phyloP scores from a whole-genome alignment of 2,113 vertebrate genomes.

The Seriola rivoliana region DNA sequence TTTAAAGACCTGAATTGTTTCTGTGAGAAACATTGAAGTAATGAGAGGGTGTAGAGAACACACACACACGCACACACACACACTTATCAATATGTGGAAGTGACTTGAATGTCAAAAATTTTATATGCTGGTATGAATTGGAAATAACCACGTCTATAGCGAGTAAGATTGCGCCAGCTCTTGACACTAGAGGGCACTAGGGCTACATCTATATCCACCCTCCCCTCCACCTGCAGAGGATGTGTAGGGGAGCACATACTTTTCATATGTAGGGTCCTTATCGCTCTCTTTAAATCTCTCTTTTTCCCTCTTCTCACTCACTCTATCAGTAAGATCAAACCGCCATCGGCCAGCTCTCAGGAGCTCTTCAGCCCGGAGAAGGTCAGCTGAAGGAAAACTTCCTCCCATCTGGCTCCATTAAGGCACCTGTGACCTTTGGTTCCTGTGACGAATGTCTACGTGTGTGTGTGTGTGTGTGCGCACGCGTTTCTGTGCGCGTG shows the following conservation, averaged over 20 bases:
- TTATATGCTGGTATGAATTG: slow-evolving; percentile 8
- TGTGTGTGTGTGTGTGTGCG: slow-evolving; percentile 2
- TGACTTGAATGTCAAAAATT: slow-evolving; percentile 1
- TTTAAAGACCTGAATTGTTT: slow-evolving; percentile 50
- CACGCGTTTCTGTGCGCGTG: slow-evolving; percentile 5
- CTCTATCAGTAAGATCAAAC: slow-evolving; percentile 71
- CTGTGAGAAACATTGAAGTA: slow-evolving; percentile 23
- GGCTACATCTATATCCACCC: slow-evolving; percentile 57
- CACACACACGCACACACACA: slow-evolving; percentile 16
- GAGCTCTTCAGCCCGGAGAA: slow-evolving; percentile 74
- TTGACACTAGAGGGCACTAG: slow-evolving; percentile 85
- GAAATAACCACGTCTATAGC: neutral
- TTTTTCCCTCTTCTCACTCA: slow-evolving; percentile 63
- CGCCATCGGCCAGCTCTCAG: slow-evolving; percentile 60
- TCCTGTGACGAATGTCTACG: slow-evolving; percentile 14
- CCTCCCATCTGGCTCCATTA: slow-evolving; percentile 67
- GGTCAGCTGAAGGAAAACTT: slow-evolving; percentile 78
- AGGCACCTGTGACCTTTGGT: slow-evolving; percentile 69
- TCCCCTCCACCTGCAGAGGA: slow-evolving; percentile 36
- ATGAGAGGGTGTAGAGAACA: neutral
- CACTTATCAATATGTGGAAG: neutral
- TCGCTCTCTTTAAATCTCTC: slow-evolving; percentile 70
- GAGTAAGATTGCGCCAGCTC: slow-evolving; percentile 22
- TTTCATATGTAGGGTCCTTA: slow-evolving; percentile 73
- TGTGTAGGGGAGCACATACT: slow-evolving; percentile 59